Evolutionary conservation across 2,113 vertebrate genomes (phyloP).

Genomic region (Spermophilus dauricus): DNA sequence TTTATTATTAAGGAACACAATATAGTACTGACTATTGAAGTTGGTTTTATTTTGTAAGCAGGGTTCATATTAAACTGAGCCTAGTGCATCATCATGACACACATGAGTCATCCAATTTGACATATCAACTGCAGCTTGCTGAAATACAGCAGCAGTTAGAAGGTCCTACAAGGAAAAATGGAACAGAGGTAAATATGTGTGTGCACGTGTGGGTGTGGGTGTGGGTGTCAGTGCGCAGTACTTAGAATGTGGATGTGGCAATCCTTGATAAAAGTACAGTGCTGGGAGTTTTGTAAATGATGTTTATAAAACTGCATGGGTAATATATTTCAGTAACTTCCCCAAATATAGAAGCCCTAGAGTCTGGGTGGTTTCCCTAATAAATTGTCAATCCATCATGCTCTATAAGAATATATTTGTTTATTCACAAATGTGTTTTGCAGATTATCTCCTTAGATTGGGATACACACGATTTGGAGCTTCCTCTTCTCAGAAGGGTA

Average conservation of each 20-base stretch:
- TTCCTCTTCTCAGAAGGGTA: neutral
- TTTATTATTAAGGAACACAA: neutral
- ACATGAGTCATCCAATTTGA: neutral
- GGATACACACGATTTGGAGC: neutral
- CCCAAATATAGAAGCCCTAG: neutral
- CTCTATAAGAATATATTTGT: slow-evolving; percentile 7
- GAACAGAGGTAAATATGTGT: neutral
- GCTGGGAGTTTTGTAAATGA: neutral
- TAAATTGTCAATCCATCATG: slow-evolving; percentile 45
- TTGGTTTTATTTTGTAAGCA: neutral
- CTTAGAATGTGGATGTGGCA: neutral
- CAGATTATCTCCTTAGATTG: slow-evolving; percentile 53
- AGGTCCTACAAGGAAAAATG: neutral
- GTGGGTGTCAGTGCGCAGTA: neutral
- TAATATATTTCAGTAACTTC: slow-evolving; percentile 37
- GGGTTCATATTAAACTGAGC: neutral
- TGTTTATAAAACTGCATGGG: slow-evolving; percentile 26
- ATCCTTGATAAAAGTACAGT: neutral
- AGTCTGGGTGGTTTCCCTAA: neutral
- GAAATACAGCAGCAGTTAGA: neutral
- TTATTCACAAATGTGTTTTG: slow-evolving; percentile 53
- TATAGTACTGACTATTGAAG: neutral
- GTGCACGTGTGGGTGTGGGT: neutral
- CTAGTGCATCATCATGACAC: neutral
- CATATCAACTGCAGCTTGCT: neutral